A percentile compares a stretch with the other conserved stretches of the same genome.
These are phyloP conservation scores for Strigamia crassipes DNA, from an alignment of 2,888 invertebrate genomes.

Conservation along the genomic window DNA sequence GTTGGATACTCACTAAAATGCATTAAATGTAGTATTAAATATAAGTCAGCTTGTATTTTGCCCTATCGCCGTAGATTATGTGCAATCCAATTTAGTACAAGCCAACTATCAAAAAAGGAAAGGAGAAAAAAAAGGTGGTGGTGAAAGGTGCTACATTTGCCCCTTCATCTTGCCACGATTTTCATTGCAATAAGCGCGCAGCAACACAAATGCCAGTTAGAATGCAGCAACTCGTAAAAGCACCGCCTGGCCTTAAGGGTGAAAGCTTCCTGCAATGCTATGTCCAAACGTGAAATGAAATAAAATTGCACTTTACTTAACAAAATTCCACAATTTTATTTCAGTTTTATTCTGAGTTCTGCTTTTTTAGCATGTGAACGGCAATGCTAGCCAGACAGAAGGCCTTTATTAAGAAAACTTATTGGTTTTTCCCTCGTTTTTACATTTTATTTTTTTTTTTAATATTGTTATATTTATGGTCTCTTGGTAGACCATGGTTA, in stretches of 20 bases:
- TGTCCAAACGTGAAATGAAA: not conserved
- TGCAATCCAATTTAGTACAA: not conserved
- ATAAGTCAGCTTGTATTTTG: not conserved
- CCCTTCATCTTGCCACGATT: not conserved
- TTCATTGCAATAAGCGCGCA: not conserved
- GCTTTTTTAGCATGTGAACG: no score
- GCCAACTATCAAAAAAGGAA: not conserved
- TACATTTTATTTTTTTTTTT: not conserved
- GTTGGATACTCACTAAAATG: not conserved
- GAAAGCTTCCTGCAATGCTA: not conserved
- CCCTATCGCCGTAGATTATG: not conserved
- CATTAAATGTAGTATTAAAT: not conserved
- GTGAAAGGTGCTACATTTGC: not conserved
- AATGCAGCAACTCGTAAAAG: slow-evolving; percentile 37
- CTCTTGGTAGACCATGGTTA: not conserved
- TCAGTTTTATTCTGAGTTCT: not conserved
- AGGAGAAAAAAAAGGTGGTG: not conserved
- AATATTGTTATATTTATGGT: not conserved
- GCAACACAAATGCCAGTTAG: not conserved
- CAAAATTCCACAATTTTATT: not conserved
- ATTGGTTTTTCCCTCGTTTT: not conserved
- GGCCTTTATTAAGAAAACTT: no score
- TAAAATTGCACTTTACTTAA: not conserved
- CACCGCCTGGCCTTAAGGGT: slow-evolving; percentile 18
- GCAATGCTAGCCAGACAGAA: no score